phyloP scores from a whole-genome alignment of 2,888 invertebrate genomes.

The Doris montereyensis region DNA sequence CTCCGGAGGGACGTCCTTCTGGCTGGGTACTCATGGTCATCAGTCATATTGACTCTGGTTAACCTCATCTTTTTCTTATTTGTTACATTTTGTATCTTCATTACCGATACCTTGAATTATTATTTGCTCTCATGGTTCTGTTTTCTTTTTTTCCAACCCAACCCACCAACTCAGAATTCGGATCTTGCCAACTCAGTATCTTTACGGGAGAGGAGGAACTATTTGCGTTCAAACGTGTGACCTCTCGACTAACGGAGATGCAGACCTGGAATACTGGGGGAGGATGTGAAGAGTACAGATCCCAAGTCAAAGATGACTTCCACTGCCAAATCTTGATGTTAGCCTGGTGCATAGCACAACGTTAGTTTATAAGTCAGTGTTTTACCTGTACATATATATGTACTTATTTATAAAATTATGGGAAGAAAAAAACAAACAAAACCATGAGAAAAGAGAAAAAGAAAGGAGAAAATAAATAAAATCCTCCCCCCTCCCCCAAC shows the following conservation, averaged over 20 bases:
- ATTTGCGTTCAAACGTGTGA: slow-evolving; percentile 95
- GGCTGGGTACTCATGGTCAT: too few species aligned
- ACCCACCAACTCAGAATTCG: slow-evolving; percentile 47
- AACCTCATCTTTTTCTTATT: too few species aligned
- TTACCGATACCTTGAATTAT: background rate
- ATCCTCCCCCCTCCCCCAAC: too few species aligned
- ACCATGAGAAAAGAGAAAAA: too few species aligned
- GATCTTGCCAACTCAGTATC: slow-evolving; percentile 85
- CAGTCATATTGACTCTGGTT: too few species aligned
- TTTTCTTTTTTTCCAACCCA: background rate
- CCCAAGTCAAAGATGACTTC: background rate
- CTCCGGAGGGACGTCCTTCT: too few species aligned
- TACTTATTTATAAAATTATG: too few species aligned
- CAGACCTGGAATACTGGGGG: slow-evolving; percentile 93
- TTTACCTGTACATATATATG: too few species aligned
- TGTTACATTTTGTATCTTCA: background rate
- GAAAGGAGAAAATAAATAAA: too few species aligned
- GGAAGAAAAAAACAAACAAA: too few species aligned
- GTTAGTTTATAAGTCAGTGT: too few species aligned
- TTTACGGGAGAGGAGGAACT: slow-evolving; percentile 98
- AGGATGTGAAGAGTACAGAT: slow-evolving; percentile 71
- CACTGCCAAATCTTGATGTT: slow-evolving; percentile 35
- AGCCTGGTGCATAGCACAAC: slow-evolving; percentile 1
- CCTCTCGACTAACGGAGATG: slow-evolving; percentile 96
- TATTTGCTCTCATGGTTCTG: background rate